A percentile compares a stretch with the other conserved stretches of the same genome.
These are phyloP conservation scores for Syrrhaptes paradoxus DNA, from an alignment of 2,113 vertebrate genomes.

Conservation along the genomic window DNA sequence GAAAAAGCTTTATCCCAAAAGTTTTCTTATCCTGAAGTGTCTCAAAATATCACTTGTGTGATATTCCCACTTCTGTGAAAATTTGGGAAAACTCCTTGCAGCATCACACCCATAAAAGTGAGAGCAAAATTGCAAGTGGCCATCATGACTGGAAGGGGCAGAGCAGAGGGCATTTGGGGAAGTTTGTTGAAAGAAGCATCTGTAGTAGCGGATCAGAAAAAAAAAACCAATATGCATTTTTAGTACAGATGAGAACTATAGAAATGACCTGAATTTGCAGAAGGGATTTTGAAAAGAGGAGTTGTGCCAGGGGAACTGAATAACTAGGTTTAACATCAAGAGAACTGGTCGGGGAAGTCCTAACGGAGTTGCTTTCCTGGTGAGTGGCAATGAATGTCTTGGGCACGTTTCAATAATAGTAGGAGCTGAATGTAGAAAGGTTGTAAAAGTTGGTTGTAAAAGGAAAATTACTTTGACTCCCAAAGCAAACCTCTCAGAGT, in stretches of 20 bases:
- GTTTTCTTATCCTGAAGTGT: background rate
- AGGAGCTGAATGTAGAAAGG: background rate
- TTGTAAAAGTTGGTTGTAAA: no score
- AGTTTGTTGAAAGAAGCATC: background rate
- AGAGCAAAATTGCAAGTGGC: background rate
- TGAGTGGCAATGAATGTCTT: fast-evolving
- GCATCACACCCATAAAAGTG: background rate
- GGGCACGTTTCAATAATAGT: fast-evolving
- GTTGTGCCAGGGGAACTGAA: background rate
- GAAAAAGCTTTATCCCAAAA: background rate
- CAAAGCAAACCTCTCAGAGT: fast-evolving
- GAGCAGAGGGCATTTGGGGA: background rate
- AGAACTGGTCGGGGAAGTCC: background rate
- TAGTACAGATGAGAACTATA: background rate
- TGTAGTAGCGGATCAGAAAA: background rate
- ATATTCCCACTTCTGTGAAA: background rate
- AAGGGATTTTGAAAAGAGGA: background rate
- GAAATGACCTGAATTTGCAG: background rate
- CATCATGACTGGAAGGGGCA: fast-evolving
- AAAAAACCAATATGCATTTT: background rate
- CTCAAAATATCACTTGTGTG: background rate
- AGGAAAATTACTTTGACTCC: background rate
- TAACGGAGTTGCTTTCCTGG: background rate
- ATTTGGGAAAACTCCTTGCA: background rate
- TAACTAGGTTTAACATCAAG: background rate